Base-by-base conservation (phyloP, 2,113 vertebrate species). In the Hystrix brachyura region DNA sequence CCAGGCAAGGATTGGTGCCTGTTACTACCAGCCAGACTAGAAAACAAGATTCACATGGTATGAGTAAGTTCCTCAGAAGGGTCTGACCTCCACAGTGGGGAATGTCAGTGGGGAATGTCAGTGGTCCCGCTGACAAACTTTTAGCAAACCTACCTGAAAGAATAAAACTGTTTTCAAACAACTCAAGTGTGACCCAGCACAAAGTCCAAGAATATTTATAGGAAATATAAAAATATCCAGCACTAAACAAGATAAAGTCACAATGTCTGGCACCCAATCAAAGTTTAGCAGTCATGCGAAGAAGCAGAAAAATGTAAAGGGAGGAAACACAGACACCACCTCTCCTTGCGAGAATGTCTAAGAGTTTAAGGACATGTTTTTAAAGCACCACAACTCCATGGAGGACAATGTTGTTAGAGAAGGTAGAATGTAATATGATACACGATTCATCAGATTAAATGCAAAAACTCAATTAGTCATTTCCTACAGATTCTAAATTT, bases 221-320 rank as follows among this genome's bases (percentile, higher is more conserved):
- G 67, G 18, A 15, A 92, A 90, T 69, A 64, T 19, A 91, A 64
- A 94, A 62, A n/a, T 69, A 81, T 82, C 11, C 80, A 94, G 57
- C 12, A 64, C 48, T 32, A 67, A 87, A 34, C 11, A 74, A 85
- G 85, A 90, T 86, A 48, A 89, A 80, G 8, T 95, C 57, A 84
- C 27, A 60, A 27, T 32, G 60, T 29, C 55, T 93, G 81, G 46
- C 62, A 60, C 65, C 64, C 29, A 21, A 25, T 72, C 71, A 53
- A 79, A 96, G 62, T 78, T 94, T 71, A 79, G 29, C 57, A 60
- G 32, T 43, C 25, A 79, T 5, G 21, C 55, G 84, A 59, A 93
- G 90, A 87, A 65, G 19, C 19, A 71, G 29, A 38, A 67, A 72
- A 72, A 64, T 27, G 21, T 13, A 88, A 43, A 18, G 27, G 17